phyloP scores from a whole-genome alignment of 2,888 invertebrate genomes.

The Andrena fulva region DNA sequence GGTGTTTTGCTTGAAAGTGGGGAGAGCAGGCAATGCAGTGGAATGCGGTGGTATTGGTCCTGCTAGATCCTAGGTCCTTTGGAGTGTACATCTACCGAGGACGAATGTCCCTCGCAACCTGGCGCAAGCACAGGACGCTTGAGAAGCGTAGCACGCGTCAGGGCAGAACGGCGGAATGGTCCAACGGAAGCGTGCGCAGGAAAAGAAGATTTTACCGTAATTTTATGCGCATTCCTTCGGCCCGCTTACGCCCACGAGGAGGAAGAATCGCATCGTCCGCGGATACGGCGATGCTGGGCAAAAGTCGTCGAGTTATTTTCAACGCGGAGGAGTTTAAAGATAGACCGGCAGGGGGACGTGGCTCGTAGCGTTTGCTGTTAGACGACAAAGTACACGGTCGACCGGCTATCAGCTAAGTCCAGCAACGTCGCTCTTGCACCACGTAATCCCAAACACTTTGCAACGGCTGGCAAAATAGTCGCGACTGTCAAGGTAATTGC shows the following conservation, averaged over 20 bases:
- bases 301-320: constrained; percentile 54
- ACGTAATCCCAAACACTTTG: too few species aligned
- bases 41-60: neutral
- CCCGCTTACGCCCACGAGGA: constrained; percentile 54
- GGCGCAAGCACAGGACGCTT: too few species aligned
- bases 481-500: neutral
- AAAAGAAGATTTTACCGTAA: constrained; percentile 51
- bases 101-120: too few species aligned
- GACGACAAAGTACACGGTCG: neutral
- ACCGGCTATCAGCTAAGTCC: constrained; percentile 4
- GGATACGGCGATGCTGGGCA: constrained; percentile 40
- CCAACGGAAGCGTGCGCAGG: constrained; percentile 30
- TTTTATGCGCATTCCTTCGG: constrained; percentile 53
- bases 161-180: neutral
- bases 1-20: neutral
- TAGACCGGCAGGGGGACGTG: constrained; percentile 43
- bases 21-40: neutral
- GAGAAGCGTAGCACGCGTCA: neutral
- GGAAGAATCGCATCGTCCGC: constrained; percentile 40
- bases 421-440: neutral
- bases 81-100: neutral
- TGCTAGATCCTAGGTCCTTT: neutral
- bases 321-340: constrained; percentile 51
- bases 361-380: constrained; percentile 7
- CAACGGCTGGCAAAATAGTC: neutral